Percentiles rank a stretch among this genome's conserved stretches.
Conservation (phyloP, 2,888 invertebrate species). For the Dromius quadrimaculatus region DNA sequence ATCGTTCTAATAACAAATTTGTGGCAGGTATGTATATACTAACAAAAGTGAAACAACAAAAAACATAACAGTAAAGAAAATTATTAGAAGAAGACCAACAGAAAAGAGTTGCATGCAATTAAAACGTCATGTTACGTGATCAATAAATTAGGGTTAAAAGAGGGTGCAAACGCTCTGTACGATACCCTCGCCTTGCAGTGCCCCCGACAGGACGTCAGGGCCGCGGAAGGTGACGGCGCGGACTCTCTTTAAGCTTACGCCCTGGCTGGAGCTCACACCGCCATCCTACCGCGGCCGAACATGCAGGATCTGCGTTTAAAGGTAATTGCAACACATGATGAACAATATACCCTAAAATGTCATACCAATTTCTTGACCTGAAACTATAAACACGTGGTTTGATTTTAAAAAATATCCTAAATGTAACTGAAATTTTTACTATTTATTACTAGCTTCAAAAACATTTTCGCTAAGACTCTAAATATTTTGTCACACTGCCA, state of each 20-base stretch:
- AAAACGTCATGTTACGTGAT: constrained; percentile 18
- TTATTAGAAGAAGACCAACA: constrained; percentile 17
- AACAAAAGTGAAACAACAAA: constrained; percentile 28
- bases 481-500: too few relatives aligned
- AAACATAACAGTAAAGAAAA: constrained; percentile 4
- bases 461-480: constrained; percentile 15
- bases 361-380: constrained; percentile 52
- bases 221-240: constrained; percentile 22
- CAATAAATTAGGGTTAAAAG: constrained; percentile 37
- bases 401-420: constrained; percentile 33
- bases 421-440: constrained; percentile 26
- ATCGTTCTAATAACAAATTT: constrained; percentile 19
- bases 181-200: constrained; percentile 66
- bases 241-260: not conserved
- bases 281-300: constrained; percentile 24
- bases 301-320: constrained; percentile 53
- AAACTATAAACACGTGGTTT: constrained; percentile 48
- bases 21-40: constrained; percentile 30
- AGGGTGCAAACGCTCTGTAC: constrained; percentile 57
- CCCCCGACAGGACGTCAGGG: constrained; percentile 59
- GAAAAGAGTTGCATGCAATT: constrained; percentile 19
- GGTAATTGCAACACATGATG: constrained; percentile 51
- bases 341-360: constrained; percentile 48
- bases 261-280: not conserved
- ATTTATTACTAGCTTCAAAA: constrained; percentile 19